phyloP scores from a whole-genome alignment of 2,797 vertebrate genomes.

The Pogonophryne albipinna region DNA sequence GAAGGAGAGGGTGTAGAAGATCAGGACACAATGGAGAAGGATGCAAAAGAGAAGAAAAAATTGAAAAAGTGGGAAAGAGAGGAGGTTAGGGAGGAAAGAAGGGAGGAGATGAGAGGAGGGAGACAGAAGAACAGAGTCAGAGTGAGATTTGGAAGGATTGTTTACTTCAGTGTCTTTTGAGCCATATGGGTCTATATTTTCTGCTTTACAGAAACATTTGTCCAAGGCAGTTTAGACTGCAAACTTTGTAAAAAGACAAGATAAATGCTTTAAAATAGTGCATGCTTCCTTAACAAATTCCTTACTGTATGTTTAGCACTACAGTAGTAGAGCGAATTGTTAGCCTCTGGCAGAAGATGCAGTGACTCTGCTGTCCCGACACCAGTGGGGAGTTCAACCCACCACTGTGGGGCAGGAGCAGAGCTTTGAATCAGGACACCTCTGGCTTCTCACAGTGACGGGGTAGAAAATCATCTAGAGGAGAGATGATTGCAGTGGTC shows the following conservation, averaged over 20 bases:
- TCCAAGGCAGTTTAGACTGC: background rate
- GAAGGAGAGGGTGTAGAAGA: conserved; percentile 20
- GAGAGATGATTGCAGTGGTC: background rate
- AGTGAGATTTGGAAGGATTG: conserved; percentile 36
- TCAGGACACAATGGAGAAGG: conserved; percentile 26
- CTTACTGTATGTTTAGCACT: background rate
- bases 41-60: background rate
- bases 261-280: background rate
- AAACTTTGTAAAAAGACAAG: background rate
- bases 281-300: background rate
- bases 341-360: background rate
- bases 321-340: background rate
- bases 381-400: background rate
- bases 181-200: background rate
- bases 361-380: background rate
- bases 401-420: background rate
- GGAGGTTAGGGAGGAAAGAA: conserved; percentile 8
- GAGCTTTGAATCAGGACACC: background rate
- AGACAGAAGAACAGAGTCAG: background rate
- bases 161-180: background rate
- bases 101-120: conserved; percentile 4
- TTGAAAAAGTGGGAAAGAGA: conserved; percentile 5
- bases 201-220: background rate
- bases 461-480: background rate
- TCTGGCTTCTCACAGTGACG: background rate